These are phyloP conservation scores for Teleogryllus occipitalis DNA, from an alignment of 1,140 invertebrate species.

Conservation along the genomic window DNA sequence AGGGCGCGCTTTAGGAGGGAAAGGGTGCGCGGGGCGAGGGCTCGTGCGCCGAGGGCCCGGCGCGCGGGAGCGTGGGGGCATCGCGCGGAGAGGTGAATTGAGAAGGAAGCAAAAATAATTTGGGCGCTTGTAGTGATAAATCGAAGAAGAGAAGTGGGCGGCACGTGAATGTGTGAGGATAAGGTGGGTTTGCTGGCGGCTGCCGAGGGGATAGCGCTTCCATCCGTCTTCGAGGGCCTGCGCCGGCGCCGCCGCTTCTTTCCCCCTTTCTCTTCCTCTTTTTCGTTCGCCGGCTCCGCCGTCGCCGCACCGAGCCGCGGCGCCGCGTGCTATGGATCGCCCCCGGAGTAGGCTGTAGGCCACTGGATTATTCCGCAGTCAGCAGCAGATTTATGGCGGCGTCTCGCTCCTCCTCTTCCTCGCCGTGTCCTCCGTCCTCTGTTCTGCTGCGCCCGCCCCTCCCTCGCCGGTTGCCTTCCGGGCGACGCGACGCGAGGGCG, in stretches of 20 bases:
- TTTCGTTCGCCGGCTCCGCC: neutral
- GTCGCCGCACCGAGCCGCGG: neutral
- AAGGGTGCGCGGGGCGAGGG: neutral
- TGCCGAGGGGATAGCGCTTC: no score
- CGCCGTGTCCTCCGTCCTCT: neutral
- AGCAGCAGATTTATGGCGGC: neutral
- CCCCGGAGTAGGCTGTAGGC: neutral
- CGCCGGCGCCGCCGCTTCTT: neutral
- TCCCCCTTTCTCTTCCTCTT: neutral
- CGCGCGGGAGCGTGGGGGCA: no score
- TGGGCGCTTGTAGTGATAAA: neutral
- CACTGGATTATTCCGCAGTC: conserved; percentile 3
- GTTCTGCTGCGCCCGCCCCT: neutral
- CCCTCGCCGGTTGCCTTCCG: neutral
- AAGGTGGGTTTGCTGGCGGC: neutral
- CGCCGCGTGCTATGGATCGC: neutral
- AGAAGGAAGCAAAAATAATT: neutral
- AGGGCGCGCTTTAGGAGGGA: no score
- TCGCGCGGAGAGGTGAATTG: neutral
- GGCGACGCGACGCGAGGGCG: no score
- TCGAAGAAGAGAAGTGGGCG: neutral
- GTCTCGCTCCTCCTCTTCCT: neutral
- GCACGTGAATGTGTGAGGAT: neutral
- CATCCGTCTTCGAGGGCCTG: neutral
- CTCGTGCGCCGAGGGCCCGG: no score